Evolutionary conservation across 2,888 invertebrate species (phyloP), one percentile per base, ranked within the genome.

Genomic region (Malacosoma neustria): DNA sequence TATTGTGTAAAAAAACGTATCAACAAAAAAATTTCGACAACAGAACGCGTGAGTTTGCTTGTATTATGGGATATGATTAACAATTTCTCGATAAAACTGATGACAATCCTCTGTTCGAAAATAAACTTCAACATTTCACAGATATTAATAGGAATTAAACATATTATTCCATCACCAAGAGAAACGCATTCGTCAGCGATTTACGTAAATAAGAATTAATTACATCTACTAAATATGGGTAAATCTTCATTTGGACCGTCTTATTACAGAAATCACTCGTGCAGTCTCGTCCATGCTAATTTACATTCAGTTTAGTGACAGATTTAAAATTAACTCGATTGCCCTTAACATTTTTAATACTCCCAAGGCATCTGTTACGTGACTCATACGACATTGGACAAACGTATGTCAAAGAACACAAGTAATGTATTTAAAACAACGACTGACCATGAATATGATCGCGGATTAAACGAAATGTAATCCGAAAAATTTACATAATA

Each of bases 341-440:
- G 76, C 74, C 80, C 77, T 81, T 75, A 77, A 67, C 61, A 75
- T 74, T 81, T 79, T 77, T 72, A 72, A 72, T 71, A 59, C 57
- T 68, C 13, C 31, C 36, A 33, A 36, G 36, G 36, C 39, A 39
- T 39, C 36, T 39, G 39, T 36, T 13, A 22, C 46, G 50, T 82
- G 82, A 84, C 45, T 82, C 82, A 84, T 54, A 47, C 58, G 82
- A 76, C 82, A 82, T 82, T 82, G 82, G 72, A 55, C 61, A 57
- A 64, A 67, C 60, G 56, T 52, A 55, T 61, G 55, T 51, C 60
- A 67, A 67, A 67, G 55, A 72, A 69, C 60, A 60, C 67, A 65
- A 69, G 60, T 59, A 54, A 59, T 58, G 60, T 58, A 60, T 67
- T 65, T 63, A 66, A 72, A 64, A 61, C 61, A 54, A 46, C 49